Evolutionary conservation across 2,888 invertebrate genomes (phyloP).

Genomic region (Dryadula phaetusa): DNA sequence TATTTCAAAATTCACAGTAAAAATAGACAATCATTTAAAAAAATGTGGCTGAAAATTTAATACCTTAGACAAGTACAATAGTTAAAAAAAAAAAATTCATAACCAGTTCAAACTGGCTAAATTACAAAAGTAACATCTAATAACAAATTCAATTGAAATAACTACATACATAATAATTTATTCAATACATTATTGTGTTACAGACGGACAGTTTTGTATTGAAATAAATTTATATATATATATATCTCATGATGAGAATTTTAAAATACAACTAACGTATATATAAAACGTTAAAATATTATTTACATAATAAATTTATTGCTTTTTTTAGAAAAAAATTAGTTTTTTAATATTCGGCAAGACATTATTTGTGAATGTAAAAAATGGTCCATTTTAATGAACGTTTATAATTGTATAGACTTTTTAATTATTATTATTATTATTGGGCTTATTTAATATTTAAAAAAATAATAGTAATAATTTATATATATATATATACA

Average conservation of each 20-base stretch:
- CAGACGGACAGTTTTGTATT: conserved; percentile 2
- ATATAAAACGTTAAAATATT: conserved; percentile 31
- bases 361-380: background rate
- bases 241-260: background rate
- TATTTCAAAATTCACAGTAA: background rate
- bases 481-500: no score
- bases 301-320: conserved; percentile 43
- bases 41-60: background rate
- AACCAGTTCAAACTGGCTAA: background rate
- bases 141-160: conserved; percentile 12
- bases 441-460: no score
- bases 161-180: conserved; percentile 3
- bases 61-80: background rate
- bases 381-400: background rate
- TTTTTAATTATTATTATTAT: no score
- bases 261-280: conserved; percentile 23
- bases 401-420: no score
- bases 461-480: no score
- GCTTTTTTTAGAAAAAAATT: conserved; percentile 32
- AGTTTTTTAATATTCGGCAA: conserved; percentile 1
- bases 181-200: background rate
- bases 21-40: no score
- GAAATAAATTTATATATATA: conserved; percentile 8
- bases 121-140: background rate
- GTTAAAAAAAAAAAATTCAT: background rate